These are phyloP conservation scores for Spilarctia lutea DNA, from an alignment of 2,888 invertebrate genomes.

Conservation along the genomic window DNA sequence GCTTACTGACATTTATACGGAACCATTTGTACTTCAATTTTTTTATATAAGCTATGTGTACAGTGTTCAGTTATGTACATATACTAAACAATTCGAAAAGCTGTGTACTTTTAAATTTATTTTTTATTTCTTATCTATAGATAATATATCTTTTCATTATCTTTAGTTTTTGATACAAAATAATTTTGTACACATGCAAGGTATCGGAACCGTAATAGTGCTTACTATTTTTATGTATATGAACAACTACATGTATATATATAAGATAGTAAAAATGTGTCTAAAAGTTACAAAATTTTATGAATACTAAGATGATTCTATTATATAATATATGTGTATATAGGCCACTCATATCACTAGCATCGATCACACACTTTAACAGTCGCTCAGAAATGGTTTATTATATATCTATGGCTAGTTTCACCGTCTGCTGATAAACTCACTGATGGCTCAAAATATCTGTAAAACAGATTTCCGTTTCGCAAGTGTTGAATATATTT, in stretches of 20 bases:
- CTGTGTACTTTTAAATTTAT: neutral
- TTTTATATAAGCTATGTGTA: neutral
- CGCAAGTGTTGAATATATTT: no score
- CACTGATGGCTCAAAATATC: no score
- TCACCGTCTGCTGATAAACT: no score
- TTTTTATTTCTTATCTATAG: neutral
- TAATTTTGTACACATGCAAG: neutral
- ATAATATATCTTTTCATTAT: no score
- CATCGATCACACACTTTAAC: slow-evolving; percentile 6
- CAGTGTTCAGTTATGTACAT: neutral
- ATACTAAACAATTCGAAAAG: neutral
- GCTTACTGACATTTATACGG: slow-evolving; percentile 21
- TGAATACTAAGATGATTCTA: neutral
- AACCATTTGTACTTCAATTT: neutral
- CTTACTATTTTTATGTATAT: neutral
- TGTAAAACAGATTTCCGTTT: no score
- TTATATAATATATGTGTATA: neutral
- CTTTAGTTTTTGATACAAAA: neutral
- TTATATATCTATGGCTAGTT: neutral
- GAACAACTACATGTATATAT: neutral
- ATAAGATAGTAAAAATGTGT: neutral
- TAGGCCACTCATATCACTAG: slow-evolving; percentile 17
- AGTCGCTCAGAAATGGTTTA: neutral
- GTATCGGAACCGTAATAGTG: neutral
- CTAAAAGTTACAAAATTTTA: slow-evolving; percentile 4